Evolutionary conservation across 1,140 invertebrate genomes (phyloP).

Genomic region (Bombus pyrosoma): DNA sequence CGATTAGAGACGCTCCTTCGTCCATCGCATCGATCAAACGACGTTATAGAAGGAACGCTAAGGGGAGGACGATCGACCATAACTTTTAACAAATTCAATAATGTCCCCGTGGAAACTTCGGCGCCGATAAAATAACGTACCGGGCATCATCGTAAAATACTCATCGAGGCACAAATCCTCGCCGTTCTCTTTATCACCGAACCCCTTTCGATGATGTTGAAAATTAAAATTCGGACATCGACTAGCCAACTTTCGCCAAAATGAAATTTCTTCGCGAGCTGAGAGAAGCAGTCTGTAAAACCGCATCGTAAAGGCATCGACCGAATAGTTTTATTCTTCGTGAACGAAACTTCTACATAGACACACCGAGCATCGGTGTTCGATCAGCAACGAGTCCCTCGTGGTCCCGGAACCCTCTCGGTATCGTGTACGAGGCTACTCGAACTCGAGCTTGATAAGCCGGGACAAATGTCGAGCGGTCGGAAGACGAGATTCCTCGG

Average conservation of each 20-base stretch:
- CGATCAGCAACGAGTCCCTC: neutral
- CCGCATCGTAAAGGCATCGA: neutral
- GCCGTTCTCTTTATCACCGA: neutral
- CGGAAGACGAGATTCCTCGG: constrained; percentile 47
- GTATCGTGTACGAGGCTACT: constrained; percentile 3
- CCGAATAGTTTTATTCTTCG: neutral
- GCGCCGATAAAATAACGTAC: constrained; percentile 55
- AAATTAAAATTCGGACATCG: constrained; percentile 29
- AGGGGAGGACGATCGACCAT: constrained; percentile 34
- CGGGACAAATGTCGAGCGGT: constrained; percentile 49
- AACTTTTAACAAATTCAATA: constrained; percentile 68
- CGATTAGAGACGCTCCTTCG: constrained; percentile 6
- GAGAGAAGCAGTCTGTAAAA: neutral
- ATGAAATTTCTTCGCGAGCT: neutral
- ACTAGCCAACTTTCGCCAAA: neutral
- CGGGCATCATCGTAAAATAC: constrained; percentile 52
- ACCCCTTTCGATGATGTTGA: neutral
- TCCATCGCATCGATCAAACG: constrained; percentile 4
- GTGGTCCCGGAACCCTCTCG: neutral
- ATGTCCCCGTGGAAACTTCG: constrained; percentile 50
- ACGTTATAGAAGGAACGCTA: constrained; percentile 5
- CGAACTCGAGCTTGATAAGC: constrained; percentile 37
- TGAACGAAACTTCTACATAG: neutral
- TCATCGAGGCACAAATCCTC: constrained; percentile 38
- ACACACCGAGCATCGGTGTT: neutral